Conservation (phyloP, 2,888 invertebrate species). For the Syritta pipiens region DNA sequence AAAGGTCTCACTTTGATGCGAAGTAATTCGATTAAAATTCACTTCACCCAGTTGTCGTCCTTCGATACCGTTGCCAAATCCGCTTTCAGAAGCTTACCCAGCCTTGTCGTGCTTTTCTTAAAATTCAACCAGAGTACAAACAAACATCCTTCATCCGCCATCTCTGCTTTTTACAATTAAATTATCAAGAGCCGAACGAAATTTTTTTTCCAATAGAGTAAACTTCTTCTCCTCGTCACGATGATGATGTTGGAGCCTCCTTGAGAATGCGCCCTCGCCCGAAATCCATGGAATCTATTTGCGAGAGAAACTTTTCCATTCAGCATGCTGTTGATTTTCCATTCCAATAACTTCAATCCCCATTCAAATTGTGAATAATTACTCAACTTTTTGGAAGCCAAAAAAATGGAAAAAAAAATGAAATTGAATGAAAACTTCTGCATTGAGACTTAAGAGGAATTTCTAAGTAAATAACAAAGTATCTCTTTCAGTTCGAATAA, state of each 20-base stretch:
- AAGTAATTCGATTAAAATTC: no score
- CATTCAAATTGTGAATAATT: constrained; percentile 41
- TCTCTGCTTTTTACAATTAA: no score
- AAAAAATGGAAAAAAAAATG: background rate
- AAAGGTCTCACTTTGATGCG: no score
- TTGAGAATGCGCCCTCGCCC: no score
- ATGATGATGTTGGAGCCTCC: no score
- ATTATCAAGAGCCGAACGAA: no score
- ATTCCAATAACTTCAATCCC: constrained; percentile 51
- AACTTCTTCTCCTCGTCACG: background rate
- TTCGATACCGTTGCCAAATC: no score
- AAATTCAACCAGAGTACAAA: no score
- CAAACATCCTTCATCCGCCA: no score
- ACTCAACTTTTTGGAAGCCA: constrained; percentile 14
- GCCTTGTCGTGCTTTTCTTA: no score
- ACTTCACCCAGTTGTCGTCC: no score
- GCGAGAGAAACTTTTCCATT: constrained; percentile 14
- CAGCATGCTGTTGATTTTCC: constrained; percentile 50
- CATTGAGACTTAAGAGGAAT: background rate
- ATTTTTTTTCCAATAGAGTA: background rate
- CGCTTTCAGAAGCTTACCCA: no score
- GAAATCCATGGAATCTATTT: constrained; percentile 6
- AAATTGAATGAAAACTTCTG: background rate
- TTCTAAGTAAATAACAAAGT: constrained; percentile 4
- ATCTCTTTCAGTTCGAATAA: background rate